Evolutionary conservation across 2,113 vertebrate species (phyloP), one percentile per base, ranked within the genome.

Genomic region (Mustela nigripes): DNA sequence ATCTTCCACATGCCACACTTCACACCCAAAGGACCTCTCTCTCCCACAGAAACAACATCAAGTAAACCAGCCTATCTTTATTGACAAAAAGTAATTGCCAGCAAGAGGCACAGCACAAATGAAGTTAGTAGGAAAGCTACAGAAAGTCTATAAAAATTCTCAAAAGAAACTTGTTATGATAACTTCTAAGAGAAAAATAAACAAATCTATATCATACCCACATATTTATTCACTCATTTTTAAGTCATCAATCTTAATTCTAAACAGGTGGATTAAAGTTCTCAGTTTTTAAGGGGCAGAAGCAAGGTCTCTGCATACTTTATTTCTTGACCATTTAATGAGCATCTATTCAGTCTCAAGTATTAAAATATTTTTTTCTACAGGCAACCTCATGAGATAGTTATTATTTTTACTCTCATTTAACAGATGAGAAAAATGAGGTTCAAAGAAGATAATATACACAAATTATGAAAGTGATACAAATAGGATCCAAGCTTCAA

Each of bases 151-250:
- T 36, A 60, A 81, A 81, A 63, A 85, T 87, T 53, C 74, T 76
- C 39, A 71, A 76, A 48, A 96, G 33, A 90, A 96, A 94, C 94
- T 9, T 83, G 26, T 81, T 82, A 67, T 58, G 85, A 82, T 85
- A 93, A 92, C 53, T 81, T 53, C 67, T 56, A 62, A 56, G 28
- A 96, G 42, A 85, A 93, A 93, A 95, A 93, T 12, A 85, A 83
- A 80, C 65, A 67, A 56, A 92, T 83, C 28, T 50, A 74, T 18
- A 93, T 22, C 81, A 94, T 60, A 12, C 10, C 12, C 11, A 63
- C 2, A 48, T 0, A 74, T 26, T 50, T 86, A 4, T 28, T 94
- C 60, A 76, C 50, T 85, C 69, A 42, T 74, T 97, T 97, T 45
- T 94, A 76, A 92, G 76, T 39, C 89, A 89, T 14, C 0, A 8